Evolutionary conservation across 2,797 vertebrate species (phyloP), one percentile per base, ranked within the genome.

Genomic region (Eulemur albifrons): DNA sequence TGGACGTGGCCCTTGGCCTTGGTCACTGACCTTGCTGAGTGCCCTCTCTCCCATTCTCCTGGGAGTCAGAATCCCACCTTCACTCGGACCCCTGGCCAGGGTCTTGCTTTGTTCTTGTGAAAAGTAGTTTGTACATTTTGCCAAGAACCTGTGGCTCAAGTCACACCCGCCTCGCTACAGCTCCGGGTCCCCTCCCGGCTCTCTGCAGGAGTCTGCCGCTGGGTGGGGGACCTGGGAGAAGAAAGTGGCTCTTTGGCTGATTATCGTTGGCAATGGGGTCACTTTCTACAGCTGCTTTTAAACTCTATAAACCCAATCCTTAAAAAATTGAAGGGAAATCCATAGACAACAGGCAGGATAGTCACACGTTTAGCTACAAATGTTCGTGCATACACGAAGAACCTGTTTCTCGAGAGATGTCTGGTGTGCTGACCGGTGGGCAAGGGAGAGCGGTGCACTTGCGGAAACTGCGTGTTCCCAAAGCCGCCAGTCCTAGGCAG

Each of bases 21-120:
- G 67, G 27, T 81, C 52, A 57, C 25, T 59, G 35, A n/a, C 45
- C 32, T 63, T 54, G 15, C 75, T n/a, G 21, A 72, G 10, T 38
- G 7, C 7, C 30, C 3, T 40, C 59, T 79, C 40, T 4, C 17
- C 11, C 23, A 52, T 65, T 83, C 38, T 43, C 54, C 25, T 79
- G 5, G 1, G 17, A 25, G 4, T 52, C 30, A 2, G 27, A 75
- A 17, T n/a, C 25, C 30, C 30, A 48, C 27, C 38, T 69, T 57
- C 0, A 0, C 48, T 13, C 11, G 5, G 38, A 57, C 7, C 21
- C 27, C n/a, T 30, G 25, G 23, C 10, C 1, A 21, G 18, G 3
- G 9, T n/a, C 72, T 43, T 50, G 52, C 12, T n/a, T 83, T 1
- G 7, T 75, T 50, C 72, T 25, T 69, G 35, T 2, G 32, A 11